phyloP scores from a whole-genome alignment of 1,140 invertebrate genomes.

The Camponotus floridanus region DNA sequence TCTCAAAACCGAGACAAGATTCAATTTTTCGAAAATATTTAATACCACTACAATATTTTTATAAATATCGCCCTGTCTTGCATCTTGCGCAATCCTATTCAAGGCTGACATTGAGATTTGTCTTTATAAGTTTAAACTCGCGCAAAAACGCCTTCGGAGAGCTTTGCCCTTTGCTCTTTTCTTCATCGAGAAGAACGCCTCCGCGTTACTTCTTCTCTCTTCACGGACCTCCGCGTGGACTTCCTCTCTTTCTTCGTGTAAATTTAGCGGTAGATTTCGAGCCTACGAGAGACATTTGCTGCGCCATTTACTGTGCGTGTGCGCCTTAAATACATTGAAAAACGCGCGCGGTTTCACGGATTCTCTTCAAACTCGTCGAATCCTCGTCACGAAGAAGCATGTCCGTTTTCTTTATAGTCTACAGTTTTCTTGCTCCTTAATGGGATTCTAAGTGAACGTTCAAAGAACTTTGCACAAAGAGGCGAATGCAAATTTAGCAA shows the following conservation, averaged over 20 bases:
- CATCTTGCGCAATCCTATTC: neutral
- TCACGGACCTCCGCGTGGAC: conserved; percentile 30
- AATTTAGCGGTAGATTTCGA: conserved; percentile 76
- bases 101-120: neutral
- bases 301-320: conserved; percentile 74
- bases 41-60: too few relatives aligned
- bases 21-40: too few relatives aligned
- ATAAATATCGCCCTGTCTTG: too few relatives aligned
- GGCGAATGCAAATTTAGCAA: neutral
- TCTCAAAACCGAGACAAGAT: too few relatives aligned
- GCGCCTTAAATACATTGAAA: conserved; percentile 45
- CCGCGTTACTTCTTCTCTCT: neutral
- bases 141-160: conserved; percentile 10
- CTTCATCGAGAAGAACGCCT: neutral
- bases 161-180: conserved; percentile 23
- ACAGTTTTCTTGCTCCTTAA: neutral
- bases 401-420: conserved; percentile 2
- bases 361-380: conserved; percentile 13
- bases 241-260: conserved; percentile 66
- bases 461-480: neutral
- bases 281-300: conserved; percentile 72
- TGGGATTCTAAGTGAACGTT: conserved; percentile 26
- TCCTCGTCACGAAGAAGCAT: neutral
- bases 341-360: conserved; percentile 10
- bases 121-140: neutral